Evolutionary conservation across 2,888 invertebrate species (phyloP).

Genomic region (Caenorhabditis plicata): DNA sequence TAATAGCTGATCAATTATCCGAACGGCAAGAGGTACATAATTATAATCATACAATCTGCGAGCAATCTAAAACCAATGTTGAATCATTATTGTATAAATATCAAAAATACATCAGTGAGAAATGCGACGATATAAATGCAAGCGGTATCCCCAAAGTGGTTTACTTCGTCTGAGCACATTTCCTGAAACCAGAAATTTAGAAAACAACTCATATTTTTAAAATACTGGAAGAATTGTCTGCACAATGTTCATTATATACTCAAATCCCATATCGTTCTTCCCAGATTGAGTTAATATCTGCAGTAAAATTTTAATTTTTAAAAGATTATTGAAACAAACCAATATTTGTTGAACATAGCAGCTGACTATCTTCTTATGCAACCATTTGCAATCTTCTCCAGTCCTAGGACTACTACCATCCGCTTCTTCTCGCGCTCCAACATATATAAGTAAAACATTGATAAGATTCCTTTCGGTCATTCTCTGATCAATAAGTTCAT

Average conservation of each 20-base stretch:
- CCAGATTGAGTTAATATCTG: conserved; percentile 13
- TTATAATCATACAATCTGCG: conserved; percentile 1
- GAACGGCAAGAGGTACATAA: neutral
- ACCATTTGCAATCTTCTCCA: neutral
- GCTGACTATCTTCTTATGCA: neutral
- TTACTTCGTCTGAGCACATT: neutral
- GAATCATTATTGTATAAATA: neutral
- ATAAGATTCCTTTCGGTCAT: conserved; percentile 11
- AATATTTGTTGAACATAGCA: neutral
- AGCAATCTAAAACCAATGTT: conserved; percentile 7
- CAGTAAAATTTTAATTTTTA: too few species aligned
- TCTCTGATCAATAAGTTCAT: conserved; percentile 15
- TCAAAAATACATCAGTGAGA: conserved; percentile 9
- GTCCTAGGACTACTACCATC: neutral
- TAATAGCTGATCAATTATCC: conserved; percentile 8
- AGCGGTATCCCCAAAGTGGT: conserved; percentile 1
- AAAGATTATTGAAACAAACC: too few species aligned
- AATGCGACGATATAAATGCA: conserved; percentile 16
- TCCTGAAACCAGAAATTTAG: conserved; percentile 1
- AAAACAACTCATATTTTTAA: neutral
- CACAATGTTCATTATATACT: conserved; percentile 10
- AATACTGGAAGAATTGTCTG: conserved; percentile 13
- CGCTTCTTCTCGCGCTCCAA: conserved; percentile 11
- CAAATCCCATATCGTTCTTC: neutral
- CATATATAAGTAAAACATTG: conserved; percentile 9